A percentile compares a stretch with the other conserved stretches of the same genome.
These are phyloP conservation scores for Mirounga angustirostris DNA, from an alignment of 2,113 vertebrate species.

Conservation along the genomic window DNA sequence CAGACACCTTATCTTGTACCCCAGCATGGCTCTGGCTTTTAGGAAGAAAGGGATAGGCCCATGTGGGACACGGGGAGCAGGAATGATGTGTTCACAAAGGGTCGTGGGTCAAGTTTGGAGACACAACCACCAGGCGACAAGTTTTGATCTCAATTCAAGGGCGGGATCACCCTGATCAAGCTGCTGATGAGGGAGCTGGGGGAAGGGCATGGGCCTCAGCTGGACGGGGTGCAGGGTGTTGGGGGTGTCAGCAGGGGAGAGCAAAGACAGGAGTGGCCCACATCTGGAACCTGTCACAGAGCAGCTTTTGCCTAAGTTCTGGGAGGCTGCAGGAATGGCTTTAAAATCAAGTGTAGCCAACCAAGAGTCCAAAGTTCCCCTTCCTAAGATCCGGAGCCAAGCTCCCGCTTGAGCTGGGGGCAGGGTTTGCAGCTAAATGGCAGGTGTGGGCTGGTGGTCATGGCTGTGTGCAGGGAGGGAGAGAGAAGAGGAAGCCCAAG, in stretches of 20 bases:
- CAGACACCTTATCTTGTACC: not conserved
- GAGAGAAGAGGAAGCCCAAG: not conserved
- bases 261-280: not conserved
- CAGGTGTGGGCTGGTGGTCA: not conserved
- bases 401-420: not conserved
- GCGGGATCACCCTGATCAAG: not conserved
- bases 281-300: not conserved
- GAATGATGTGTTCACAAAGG: not conserved
- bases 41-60: not conserved
- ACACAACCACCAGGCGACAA: not conserved
- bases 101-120: not conserved
- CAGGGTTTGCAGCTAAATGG: not conserved
- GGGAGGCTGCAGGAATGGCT: not conserved
- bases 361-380: not conserved
- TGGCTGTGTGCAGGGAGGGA: not conserved
- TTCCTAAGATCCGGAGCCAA: not conserved
- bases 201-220: not conserved
- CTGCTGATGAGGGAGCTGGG: not conserved
- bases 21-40: too few species aligned
- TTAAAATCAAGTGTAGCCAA: not conserved
- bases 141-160: not conserved
- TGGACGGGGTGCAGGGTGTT: not conserved
- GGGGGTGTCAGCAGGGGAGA: not conserved
- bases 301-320: not conserved
- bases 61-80: not conserved